Evolutionary conservation across 1,140 invertebrate species (phyloP).

Genomic region (Monomorium pharaonis): DNA sequence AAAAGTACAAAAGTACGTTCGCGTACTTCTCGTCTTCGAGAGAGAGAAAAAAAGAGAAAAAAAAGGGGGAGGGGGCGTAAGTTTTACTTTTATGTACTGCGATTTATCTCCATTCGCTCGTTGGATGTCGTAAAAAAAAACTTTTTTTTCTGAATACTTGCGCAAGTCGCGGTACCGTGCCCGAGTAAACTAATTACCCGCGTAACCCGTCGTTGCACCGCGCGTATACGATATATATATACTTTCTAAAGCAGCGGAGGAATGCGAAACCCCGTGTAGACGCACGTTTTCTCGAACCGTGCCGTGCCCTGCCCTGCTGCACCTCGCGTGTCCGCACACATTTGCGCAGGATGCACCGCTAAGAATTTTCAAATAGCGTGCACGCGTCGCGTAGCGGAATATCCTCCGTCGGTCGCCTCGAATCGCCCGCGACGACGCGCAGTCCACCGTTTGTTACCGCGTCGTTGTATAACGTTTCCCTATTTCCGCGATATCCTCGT

Average conservation of each 20-base stretch:
- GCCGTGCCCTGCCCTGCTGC: neutral
- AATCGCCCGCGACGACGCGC: neutral
- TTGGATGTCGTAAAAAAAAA: neutral
- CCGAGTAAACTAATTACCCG: slow-evolving; percentile 63
- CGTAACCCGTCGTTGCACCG: slow-evolving; percentile 44
- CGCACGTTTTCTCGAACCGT: slow-evolving; percentile 62
- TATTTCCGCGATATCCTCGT: slow-evolving; percentile 23
- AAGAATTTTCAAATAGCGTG: slow-evolving; percentile 34
- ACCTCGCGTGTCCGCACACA: neutral
- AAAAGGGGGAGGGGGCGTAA: too few relatives aligned
- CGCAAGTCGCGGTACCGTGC: neutral
- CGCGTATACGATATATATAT: too few relatives aligned
- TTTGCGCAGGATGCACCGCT: slow-evolving; percentile 23
- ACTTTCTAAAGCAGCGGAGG: slow-evolving; percentile 65
- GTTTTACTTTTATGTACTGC: neutral
- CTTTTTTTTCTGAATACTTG: neutral
- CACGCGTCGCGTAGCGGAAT: slow-evolving; percentile 16
- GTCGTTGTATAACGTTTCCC: slow-evolving; percentile 38
- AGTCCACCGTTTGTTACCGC: neutral
- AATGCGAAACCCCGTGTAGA: slow-evolving; percentile 68
- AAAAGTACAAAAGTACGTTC: neutral
- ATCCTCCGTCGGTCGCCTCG: slow-evolving; percentile 21
- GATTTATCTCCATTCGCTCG: neutral
- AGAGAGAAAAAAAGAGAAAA: neutral
- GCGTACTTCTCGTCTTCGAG: neutral